These are phyloP conservation scores for Tenthredo mesomela DNA, from an alignment of 2,888 invertebrate species.

Conservation along the genomic window DNA sequence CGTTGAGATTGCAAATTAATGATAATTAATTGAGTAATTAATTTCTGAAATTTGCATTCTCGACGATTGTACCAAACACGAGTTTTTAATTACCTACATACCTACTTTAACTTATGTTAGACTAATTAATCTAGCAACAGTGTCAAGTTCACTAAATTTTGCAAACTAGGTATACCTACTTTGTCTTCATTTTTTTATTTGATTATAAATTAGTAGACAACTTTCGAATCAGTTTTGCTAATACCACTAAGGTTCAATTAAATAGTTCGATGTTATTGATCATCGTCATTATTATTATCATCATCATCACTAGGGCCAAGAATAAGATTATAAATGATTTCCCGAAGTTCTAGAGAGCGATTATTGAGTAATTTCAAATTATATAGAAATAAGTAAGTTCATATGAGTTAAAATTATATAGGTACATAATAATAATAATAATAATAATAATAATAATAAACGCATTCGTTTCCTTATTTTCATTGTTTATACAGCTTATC, in stretches of 20 bases:
- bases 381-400: conserved; percentile 9
- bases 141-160: not conserved
- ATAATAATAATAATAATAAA: too few relatives aligned
- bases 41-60: conserved; percentile 7
- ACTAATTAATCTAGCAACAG: conserved; percentile 9
- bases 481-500: not conserved
- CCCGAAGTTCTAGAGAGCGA: not conserved
- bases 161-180: not conserved
- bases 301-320: not conserved
- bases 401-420: not conserved
- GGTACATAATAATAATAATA: not conserved
- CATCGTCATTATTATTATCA: not conserved
- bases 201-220: not conserved
- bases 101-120: not conserved
- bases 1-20: not conserved
- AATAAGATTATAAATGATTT: conserved; percentile 20
- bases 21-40: not conserved
- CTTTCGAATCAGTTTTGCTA: not conserved
- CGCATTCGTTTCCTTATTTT: not conserved
- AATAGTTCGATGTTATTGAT: not conserved
- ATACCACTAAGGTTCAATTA: not conserved
- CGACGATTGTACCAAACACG: conserved; percentile 28
- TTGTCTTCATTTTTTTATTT: not conserved
- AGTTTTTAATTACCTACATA: not conserved
- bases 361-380: conserved; percentile 4